Evolutionary conservation across 2,113 vertebrate genomes (phyloP), one percentile per base, ranked within the genome.

Genomic region (Antechinus flavipes): DNA sequence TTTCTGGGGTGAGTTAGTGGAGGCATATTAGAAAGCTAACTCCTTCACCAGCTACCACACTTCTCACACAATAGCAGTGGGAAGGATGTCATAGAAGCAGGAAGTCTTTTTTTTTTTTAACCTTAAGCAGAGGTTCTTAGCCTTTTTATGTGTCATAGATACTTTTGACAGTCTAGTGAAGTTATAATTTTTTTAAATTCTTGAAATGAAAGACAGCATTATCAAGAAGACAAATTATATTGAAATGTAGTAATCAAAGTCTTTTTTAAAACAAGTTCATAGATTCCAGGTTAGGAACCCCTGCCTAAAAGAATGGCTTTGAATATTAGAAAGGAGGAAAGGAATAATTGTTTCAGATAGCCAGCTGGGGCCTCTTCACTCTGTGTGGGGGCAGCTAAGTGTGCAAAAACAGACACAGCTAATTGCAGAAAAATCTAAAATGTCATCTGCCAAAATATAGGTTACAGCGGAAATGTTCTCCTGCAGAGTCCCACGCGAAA

Each of bases 371-470:
- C 68, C 16, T n/a, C 68, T 76, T 76, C 68, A 76, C n/a, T 76
- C 68, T 42, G n/a, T 84, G 68, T 84, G 68, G 68, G 68, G 68
- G 68, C 68, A 84, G 68, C 68, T 84, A 84, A 84, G 68, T 84
- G 68, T 84, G 68, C 68, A 42, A 84, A 84, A 84, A 84, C 68
- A 84, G 68, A 84, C 68, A 84, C 68, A 84, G 68, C 68, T 84
- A 84, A 84, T 84, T 84, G 68, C 68, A 84, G 68, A 84, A 84
- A 84, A 84, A 84, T 84, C 68, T 84, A 84, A 84, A 84, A 84
- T 84, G 68, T 84, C 68, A 84, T 84, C 68, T 84, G 68, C 68
- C 68, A 84, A 42, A 84, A 84, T 84, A 84, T 84, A 84, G 68
- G 68, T 84, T 84, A 42, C 68, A 84, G 68, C 68, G 68, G 68